Evolutionary conservation across 2,797 vertebrate species (phyloP).

Genomic region (Hydrophis major): DNA sequence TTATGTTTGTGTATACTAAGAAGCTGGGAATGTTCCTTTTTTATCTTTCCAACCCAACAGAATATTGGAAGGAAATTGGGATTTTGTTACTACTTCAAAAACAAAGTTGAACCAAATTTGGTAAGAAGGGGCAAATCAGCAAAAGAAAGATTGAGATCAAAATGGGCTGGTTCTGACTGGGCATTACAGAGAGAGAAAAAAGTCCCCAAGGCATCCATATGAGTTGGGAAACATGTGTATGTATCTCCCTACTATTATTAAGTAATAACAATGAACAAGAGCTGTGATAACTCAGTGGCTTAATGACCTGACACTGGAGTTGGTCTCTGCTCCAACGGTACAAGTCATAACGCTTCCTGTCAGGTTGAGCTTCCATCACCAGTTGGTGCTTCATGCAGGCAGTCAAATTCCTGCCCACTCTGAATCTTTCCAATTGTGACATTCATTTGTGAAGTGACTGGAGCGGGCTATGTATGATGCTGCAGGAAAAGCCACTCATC

Average conservation of each 20-base stretch:
- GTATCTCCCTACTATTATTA: background rate
- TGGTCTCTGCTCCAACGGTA: background rate
- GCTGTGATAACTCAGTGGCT: background rate
- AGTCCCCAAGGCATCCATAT: background rate
- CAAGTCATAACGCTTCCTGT: background rate
- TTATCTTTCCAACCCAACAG: background rate
- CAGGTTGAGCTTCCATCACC: background rate
- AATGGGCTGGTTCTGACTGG: background rate
- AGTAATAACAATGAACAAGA: background rate
- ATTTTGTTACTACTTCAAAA: background rate
- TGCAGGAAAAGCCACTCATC: background rate
- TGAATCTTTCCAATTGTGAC: background rate
- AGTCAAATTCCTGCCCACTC: background rate
- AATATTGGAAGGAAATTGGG: background rate
- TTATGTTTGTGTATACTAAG: conserved; percentile 25
- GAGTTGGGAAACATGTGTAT: background rate
- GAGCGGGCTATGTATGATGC: background rate
- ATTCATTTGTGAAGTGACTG: background rate
- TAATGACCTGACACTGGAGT: background rate
- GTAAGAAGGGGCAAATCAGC: background rate
- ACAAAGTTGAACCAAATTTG: background rate
- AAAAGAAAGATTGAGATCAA: background rate
- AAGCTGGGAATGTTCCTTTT: background rate
- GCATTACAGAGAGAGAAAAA: background rate
- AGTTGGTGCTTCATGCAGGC: background rate